Percentiles rank a stretch among this genome's conserved stretches.
phyloP scores from a whole-genome alignment of 2,888 invertebrate species.

The Drosophila suboccidentalis region DNA sequence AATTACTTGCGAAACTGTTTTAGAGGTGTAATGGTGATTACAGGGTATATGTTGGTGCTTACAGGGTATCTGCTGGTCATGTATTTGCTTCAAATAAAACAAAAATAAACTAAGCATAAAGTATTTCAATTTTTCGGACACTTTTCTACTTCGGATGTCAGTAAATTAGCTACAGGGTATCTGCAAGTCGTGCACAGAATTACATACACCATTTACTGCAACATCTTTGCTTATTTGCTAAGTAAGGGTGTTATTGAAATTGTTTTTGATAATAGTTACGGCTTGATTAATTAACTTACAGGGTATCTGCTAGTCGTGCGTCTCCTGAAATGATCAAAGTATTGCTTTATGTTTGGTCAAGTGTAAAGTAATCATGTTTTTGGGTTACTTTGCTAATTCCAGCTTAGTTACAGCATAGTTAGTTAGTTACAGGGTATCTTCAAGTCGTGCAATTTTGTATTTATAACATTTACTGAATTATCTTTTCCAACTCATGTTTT shows the following conservation, averaged over 20 bases:
- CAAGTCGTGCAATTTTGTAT: neutral
- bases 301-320: constrained; percentile 2
- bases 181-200: neutral
- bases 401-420: neutral
- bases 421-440: neutral
- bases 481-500: too few species aligned
- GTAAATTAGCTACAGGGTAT: neutral
- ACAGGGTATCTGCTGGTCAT: neutral
- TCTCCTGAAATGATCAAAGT: neutral
- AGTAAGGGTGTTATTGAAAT: neutral
- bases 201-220: neutral
- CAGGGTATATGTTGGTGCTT: neutral
- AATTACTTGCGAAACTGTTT: neutral
- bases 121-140: neutral
- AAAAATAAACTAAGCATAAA: neutral
- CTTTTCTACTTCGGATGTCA: neutral
- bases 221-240: neutral
- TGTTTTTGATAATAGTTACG: neutral
- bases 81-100: neutral
- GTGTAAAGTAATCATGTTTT: neutral
- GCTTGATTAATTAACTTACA: neutral
- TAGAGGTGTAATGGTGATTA: neutral
- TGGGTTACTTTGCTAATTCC: neutral
- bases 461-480: neutral
- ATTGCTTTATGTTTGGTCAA: neutral